Evolutionary conservation across 2,888 invertebrate genomes (phyloP), one percentile per base, ranked within the genome.

Genomic region (Phymatocera aterrima): DNA sequence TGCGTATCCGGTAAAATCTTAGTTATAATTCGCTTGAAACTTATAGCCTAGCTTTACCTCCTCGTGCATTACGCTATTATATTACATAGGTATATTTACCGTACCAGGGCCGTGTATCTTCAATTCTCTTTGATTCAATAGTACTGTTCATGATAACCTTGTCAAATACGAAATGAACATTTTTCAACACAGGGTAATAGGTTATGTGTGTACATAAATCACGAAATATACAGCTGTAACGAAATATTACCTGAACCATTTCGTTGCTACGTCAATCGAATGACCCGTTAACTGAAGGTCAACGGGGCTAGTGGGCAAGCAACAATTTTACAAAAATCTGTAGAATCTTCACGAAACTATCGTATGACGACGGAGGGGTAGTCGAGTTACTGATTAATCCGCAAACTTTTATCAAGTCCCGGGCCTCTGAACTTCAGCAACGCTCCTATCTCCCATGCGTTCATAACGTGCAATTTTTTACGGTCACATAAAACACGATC

Each of bases 401-500:
- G 10, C 31, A 28, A 31, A n/a, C 28, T 60, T 60, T 60, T 60
- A 15, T 60, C 6, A 60, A 28, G 15, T 15, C 31, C 60, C 60
- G 15, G 28, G 60, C 2, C 60, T 60, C 2, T 15, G 31, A 60
- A 1, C 10, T 5, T 31, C 8, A 61, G 31, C 28, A 57, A n/a
- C 28, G 34, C 18, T 18, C 37, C 61, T 37, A 37, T 64, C 37
- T 37, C 61, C 61, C 61, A 64, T 37, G 61, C 37, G 61, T 18
- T 34, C 21, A 15, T 64, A 64, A 24, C 61, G 61, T 64, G 61
- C 15, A 64, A 64, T 18, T 64, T 34, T 64, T 57, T 57, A 57
- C 28, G 28, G 28, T 28, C 28, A 57, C 10, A 15, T 28, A 10
- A 4, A 57, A 57, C 57, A 28, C 28, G 57, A n/a, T 64, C 37